Evolutionary conservation across 1,140 invertebrate species (phyloP).

Genomic region (Drosophila orosa): DNA sequence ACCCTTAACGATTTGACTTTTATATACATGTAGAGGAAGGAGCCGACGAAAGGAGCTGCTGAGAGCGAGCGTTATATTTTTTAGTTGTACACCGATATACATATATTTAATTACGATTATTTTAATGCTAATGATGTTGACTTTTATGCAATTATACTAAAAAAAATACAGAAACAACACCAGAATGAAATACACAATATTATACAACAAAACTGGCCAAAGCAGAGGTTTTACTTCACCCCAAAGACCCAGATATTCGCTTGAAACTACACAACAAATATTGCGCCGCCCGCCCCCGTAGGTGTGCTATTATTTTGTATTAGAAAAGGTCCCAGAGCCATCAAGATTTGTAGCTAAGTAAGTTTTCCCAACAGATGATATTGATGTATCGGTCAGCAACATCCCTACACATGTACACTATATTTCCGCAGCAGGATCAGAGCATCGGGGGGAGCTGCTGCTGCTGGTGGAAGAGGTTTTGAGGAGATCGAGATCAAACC

Average conservation of each 20-base stretch:
- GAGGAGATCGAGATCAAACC: slow-evolving; percentile 31
- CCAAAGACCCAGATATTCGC: slow-evolving; percentile 11
- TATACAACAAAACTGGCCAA: slow-evolving; percentile 70
- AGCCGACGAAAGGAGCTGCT: slow-evolving; percentile 23
- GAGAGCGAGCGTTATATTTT: slow-evolving; percentile 51
- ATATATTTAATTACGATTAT: slow-evolving; percentile 71
- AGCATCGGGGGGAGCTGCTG: slow-evolving; percentile 7
- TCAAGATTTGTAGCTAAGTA: slow-evolving; percentile 40
- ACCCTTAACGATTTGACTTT: slow-evolving; percentile 67
- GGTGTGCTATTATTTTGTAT: slow-evolving; percentile 32
- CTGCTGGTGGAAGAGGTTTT: slow-evolving; percentile 58
- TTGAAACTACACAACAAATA: not conserved
- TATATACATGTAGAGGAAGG: slow-evolving; percentile 44
- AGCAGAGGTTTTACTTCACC: slow-evolving; percentile 55
- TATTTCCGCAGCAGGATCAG: slow-evolving; percentile 27
- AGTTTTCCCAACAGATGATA: slow-evolving; percentile 29
- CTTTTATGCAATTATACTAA: slow-evolving; percentile 77
- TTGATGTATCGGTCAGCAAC: slow-evolving; percentile 22
- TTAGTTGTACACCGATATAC: slow-evolving; percentile 65
- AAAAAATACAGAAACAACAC: slow-evolving; percentile 71
- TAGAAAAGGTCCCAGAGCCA: slow-evolving; percentile 12
- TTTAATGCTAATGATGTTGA: slow-evolving; percentile 75
- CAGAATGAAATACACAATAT: slow-evolving; percentile 78
- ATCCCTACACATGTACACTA: slow-evolving; percentile 17
- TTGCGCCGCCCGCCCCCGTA: not conserved